Evolutionary conservation across 2,888 invertebrate species (phyloP).

Genomic region (Hemistola chrysoprasaria): DNA sequence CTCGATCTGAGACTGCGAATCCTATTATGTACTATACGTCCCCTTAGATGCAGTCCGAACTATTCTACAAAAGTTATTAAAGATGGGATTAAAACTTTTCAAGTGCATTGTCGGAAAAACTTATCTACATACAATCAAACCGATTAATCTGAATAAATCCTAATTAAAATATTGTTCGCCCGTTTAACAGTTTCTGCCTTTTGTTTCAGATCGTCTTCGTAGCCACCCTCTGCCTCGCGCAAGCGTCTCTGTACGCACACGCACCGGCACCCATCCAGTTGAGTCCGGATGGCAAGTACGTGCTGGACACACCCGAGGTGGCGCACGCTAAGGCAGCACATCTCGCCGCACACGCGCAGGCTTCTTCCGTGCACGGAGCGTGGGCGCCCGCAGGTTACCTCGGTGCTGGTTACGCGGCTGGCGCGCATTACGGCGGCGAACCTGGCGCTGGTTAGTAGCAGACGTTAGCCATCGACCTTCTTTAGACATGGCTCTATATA

Average conservation of each 20-base stretch:
- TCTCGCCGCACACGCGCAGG: constrained; percentile 72
- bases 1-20: too few species aligned
- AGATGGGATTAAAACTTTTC: too few species aligned
- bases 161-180: too few species aligned
- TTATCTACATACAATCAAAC: too few species aligned
- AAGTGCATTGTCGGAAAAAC: too few species aligned
- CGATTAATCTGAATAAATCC: too few species aligned
- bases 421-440: constrained; percentile 62
- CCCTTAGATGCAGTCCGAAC: too few species aligned
- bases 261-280: constrained; percentile 73
- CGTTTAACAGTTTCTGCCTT: background rate
- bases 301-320: constrained; percentile 80
- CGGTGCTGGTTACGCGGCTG: constrained; percentile 51
- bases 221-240: constrained; percentile 74
- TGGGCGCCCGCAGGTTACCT: constrained; percentile 66
- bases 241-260: constrained; percentile 78
- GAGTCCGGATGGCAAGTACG: constrained; percentile 76
- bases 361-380: constrained; percentile 70
- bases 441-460: constrained; percentile 66
- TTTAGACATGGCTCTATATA: too few species aligned
- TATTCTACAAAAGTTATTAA: too few species aligned
- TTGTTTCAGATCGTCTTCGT: constrained; percentile 70
- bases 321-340: constrained; percentile 77
- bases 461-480: too few species aligned
- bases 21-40: too few species aligned